Percentiles rank a stretch among this genome's conserved stretches.
Evolutionary conservation across 1,140 invertebrate species (phyloP).

Genomic region (Drosophila willistoni): DNA sequence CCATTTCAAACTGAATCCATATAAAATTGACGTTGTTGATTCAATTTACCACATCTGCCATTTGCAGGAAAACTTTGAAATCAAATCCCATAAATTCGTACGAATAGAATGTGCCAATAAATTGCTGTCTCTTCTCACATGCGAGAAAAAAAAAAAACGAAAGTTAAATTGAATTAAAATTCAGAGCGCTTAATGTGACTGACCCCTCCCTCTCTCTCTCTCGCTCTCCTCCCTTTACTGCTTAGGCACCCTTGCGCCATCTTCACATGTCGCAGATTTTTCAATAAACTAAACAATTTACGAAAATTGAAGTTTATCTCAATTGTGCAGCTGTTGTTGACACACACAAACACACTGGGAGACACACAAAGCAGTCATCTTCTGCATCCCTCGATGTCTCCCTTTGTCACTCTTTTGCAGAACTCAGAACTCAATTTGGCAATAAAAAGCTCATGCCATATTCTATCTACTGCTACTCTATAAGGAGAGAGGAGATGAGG

Average conservation of each 20-base stretch:
- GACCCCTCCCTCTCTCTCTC: neutral
- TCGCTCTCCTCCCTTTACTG: conserved; percentile 13
- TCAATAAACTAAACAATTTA: conserved; percentile 82
- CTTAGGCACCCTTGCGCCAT: conserved; percentile 16
- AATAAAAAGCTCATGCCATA: conserved; percentile 70
- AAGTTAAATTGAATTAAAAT: conserved; percentile 81
- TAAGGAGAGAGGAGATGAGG: conserved; percentile 25
- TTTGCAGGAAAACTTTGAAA: conserved; percentile 39
- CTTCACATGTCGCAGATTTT: conserved; percentile 80
- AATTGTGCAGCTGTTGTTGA: conserved; percentile 82
- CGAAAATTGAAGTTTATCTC: conserved; percentile 82
- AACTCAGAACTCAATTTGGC: conserved; percentile 78
- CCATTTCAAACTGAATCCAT: conserved; percentile 23
- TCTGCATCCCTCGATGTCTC: conserved; percentile 4
- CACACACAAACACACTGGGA: conserved; percentile 53
- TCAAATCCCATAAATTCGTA: conserved; percentile 76
- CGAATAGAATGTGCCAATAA: conserved; percentile 76
- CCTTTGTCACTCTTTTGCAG: conserved; percentile 11
- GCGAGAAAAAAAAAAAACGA: conserved; percentile 69
- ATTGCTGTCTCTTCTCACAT: conserved; percentile 54
- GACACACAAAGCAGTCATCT: conserved; percentile 16
- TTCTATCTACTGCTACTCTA: conserved; percentile 29
- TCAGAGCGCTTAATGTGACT: conserved; percentile 69
- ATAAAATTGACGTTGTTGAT: conserved; percentile 14
- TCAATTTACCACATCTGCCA: conserved; percentile 52